Conservation (phyloP, 2,113 vertebrate genomes). For the Megaptera novaeangliae region DNA sequence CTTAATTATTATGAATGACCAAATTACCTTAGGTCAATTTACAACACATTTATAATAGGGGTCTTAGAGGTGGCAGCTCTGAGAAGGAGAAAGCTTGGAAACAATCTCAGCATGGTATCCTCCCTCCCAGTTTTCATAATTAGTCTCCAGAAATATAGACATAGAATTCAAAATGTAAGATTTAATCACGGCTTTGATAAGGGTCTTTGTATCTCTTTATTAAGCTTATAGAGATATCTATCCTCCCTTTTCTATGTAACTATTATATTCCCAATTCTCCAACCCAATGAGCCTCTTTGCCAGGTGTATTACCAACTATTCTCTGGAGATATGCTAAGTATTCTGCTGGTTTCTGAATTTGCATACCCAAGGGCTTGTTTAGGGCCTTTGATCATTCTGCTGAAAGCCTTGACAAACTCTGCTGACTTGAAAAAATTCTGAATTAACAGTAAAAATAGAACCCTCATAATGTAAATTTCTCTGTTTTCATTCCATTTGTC, state of each 20-base stretch:
- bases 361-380: not conserved
- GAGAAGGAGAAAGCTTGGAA: not conserved
- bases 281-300: not conserved
- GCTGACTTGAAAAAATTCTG: not conserved
- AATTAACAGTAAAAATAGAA: not conserved
- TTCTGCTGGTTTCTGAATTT: not conserved
- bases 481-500: not conserved
- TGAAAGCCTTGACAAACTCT: conserved; percentile 11
- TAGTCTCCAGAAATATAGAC: not conserved
- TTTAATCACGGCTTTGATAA: not conserved
- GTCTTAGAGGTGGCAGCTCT: not conserved
- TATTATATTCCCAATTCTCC: not conserved
- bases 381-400: conserved; percentile 6
- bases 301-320: not conserved
- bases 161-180: not conserved
- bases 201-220: not conserved
- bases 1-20: not conserved
- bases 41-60: not conserved
- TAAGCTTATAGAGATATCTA: not conserved
- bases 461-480: not conserved
- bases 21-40: not conserved
- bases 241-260: not conserved
- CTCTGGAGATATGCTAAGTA: not conserved
- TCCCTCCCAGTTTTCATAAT: not conserved
- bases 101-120: not conserved